Evolutionary conservation across 1,140 invertebrate species (phyloP), one percentile per base, ranked within the genome.

Genomic region (Achroia grisella): DNA sequence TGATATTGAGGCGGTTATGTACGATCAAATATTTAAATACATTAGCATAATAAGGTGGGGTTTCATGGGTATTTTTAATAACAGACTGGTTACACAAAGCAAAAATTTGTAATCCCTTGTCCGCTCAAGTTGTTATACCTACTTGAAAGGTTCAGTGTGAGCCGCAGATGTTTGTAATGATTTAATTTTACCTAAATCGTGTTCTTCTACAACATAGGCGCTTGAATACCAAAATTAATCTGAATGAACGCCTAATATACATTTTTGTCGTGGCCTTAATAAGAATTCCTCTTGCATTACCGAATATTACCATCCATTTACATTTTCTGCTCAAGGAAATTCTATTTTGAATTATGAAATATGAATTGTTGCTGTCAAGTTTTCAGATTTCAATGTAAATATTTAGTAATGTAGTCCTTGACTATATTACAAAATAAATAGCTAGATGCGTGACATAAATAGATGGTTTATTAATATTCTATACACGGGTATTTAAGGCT

Each of bases 141-240:
- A 44, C 53, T 57, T 53, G 62, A 60, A 60, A 69, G 62, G 55
- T 62, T 51, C 51, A 52, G 52, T 55, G 49, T 49, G 12, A 5
- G 51, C 30, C 65, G 55, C 78, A 82, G 78, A 70, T 82, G 78
- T 67, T 47, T 39, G 51, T 76, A 82, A 82, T 69, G 75, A 69
- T 80, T 78, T 80, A 76, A 82, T 82, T 78, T 75, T 52, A 67
- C 57, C 71, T 61, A 60, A 75, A 75, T 67, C 59, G 56, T 42
- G 49, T 62, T 62, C 55, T 62, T 60, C 53, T 45, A 44, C 53
- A 51, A 56, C 62, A 71, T 71, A 68, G 63, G 51, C 57, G 61
- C 61, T 66, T 58, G 61, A 69, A 66, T 60, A 62, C 53, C 52
- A 52, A 62, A 70, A 71, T 71, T 67, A 70, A 70, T 64, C 56